These are phyloP conservation scores for Gallinago nigripennis DNA, from an alignment of 2,797 vertebrate species.

Conservation along the genomic window DNA sequence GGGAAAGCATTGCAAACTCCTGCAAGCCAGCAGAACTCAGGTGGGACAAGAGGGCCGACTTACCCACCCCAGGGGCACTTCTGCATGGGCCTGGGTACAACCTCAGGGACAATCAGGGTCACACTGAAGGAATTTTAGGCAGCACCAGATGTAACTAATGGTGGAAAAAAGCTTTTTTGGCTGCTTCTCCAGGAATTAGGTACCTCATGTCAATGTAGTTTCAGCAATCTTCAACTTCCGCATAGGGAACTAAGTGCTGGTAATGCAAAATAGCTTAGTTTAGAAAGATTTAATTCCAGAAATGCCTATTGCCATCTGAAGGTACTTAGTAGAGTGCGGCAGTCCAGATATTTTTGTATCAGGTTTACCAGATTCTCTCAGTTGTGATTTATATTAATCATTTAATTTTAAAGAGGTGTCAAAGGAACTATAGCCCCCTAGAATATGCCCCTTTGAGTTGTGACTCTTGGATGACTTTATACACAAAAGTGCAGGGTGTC, in stretches of 20 bases:
- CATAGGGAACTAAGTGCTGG: not conserved
- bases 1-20: not conserved
- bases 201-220: not conserved
- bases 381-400: not conserved
- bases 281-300: constrained; percentile 16
- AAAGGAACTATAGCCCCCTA: constrained; percentile 2
- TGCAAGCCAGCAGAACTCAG: not conserved
- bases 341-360: not conserved
- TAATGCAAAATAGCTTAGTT: not conserved
- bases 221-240: not conserved
- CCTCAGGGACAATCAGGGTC: not conserved
- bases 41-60: not conserved
- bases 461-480: constrained; percentile 48
- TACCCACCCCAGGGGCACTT: not conserved
- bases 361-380: not conserved
- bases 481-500: not conserved
- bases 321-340: not conserved
- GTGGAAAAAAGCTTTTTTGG: not conserved
- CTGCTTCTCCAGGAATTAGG: not conserved
- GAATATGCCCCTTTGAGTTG: not conserved
- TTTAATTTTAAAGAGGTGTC: constrained; percentile 8
- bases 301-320: constrained; percentile 35
- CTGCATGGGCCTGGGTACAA: not conserved
- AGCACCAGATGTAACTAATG: not conserved
- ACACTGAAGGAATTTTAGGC: not conserved